These are phyloP conservation scores for Tetramorium parvispinum DNA, from an alignment of 1,140 invertebrate genomes.

Conservation along the genomic window DNA sequence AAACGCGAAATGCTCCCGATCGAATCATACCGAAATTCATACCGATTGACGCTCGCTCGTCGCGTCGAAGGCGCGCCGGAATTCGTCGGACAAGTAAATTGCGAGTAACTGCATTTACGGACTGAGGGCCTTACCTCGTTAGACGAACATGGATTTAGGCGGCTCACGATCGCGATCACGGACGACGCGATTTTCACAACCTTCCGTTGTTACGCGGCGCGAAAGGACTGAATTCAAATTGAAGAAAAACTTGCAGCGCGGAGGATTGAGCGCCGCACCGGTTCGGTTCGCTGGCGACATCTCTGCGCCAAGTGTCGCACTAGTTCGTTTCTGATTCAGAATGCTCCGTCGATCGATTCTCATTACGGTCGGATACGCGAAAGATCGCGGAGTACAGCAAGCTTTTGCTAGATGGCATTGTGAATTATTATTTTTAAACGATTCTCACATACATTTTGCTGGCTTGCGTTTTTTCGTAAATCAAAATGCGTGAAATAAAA, in stretches of 20 bases:
- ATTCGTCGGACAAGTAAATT: neutral
- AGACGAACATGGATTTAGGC: neutral
- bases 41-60: neutral
- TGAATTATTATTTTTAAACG: no score
- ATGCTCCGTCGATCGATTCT: no score
- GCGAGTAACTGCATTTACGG: neutral
- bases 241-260: neutral
- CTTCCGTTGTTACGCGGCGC: neutral
- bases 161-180: neutral
- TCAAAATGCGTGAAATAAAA: no score
- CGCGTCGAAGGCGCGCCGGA: no score
- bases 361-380: no score
- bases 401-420: no score
- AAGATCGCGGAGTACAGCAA: no score
- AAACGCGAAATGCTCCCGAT: neutral
- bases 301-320: neutral
- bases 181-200: neutral
- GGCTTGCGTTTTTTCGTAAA: no score
- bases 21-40: neutral
- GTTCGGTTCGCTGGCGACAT: neutral
- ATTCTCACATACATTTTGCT: no score
- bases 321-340: neutral
- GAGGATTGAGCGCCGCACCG: no score
- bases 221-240: constrained; percentile 7
- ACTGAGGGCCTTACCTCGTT: neutral